A percentile compares a stretch with the other conserved stretches of the same genome.
These are phyloP conservation scores for Hafferia zeledoni DNA, from an alignment of 2,797 vertebrate species.

Conservation along the genomic window DNA sequence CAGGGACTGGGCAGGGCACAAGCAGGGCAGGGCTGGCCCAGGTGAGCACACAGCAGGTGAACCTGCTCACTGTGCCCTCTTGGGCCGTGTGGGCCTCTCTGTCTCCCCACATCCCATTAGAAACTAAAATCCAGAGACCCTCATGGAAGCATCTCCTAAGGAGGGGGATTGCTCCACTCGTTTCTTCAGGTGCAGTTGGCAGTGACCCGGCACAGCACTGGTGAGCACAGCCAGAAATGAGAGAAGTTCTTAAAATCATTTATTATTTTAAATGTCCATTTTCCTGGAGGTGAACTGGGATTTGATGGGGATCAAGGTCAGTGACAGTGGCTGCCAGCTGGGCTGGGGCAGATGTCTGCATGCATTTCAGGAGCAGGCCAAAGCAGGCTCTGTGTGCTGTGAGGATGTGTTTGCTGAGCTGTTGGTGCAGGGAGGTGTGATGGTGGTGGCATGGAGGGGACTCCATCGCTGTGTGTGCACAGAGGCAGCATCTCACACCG, in stretches of 20 bases:
- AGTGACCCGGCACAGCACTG: neutral
- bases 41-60: neutral
- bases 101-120: rapidly evolving
- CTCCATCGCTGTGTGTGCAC: neutral
- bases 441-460: neutral
- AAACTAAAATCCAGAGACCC: neutral
- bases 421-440: neutral
- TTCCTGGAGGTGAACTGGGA: neutral
- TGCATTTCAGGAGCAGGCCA: neutral
- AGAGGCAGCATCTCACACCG: neutral
- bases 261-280: neutral
- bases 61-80: neutral
- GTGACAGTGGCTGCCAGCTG: neutral
- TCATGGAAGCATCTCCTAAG: neutral
- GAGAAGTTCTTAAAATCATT: neutral
- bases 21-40: neutral
- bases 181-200: too few relatives aligned
- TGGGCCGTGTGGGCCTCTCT: neutral
- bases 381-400: neutral
- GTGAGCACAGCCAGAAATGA: neutral
- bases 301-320: neutral
- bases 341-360: neutral
- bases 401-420: neutral
- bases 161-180: neutral
- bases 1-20: neutral